Evolutionary conservation across 2,888 invertebrate genomes (phyloP).

Genomic region (Tridacna crocea): DNA sequence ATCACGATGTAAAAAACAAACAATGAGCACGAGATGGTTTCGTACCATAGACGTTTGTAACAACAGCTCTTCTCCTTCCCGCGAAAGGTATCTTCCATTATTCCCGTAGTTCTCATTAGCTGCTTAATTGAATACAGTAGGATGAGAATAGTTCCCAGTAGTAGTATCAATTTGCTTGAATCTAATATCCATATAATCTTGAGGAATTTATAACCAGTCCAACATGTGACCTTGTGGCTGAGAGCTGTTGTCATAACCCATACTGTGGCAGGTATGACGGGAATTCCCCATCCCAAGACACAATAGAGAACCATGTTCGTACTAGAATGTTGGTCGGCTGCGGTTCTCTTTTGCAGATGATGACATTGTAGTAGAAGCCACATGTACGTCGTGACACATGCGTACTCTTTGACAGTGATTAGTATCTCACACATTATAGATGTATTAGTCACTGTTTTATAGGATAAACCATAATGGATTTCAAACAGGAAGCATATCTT

Average conservation of each 20-base stretch:
- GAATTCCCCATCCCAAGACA: slow-evolving; percentile 59
- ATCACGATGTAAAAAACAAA: slow-evolving; percentile 30
- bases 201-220: slow-evolving; percentile 46
- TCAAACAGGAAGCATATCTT: slow-evolving; percentile 31
- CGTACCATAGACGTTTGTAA: slow-evolving; percentile 33
- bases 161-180: slow-evolving; percentile 39
- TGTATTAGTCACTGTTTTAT: slow-evolving; percentile 14
- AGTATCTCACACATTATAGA: slow-evolving; percentile 47
- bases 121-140: not conserved
- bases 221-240: slow-evolving; percentile 52
- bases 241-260: slow-evolving; percentile 57
- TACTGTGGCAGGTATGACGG: slow-evolving; percentile 48
- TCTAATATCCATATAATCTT: slow-evolving; percentile 55
- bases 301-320: slow-evolving; percentile 49
- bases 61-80: slow-evolving; percentile 21
- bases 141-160: slow-evolving; percentile 2
- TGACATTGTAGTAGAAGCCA: slow-evolving; percentile 56
- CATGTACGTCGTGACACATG: slow-evolving; percentile 28
- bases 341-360: slow-evolving; percentile 35
- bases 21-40: slow-evolving; percentile 24
- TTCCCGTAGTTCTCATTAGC: slow-evolving; percentile 4
- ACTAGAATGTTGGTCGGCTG: slow-evolving; percentile 39
- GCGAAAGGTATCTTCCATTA: not conserved
- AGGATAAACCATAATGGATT: slow-evolving; percentile 3
- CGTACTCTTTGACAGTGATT: slow-evolving; percentile 41